Evolutionary conservation across 1,140 invertebrate genomes (phyloP).

Genomic region (Fopius arisanus): DNA sequence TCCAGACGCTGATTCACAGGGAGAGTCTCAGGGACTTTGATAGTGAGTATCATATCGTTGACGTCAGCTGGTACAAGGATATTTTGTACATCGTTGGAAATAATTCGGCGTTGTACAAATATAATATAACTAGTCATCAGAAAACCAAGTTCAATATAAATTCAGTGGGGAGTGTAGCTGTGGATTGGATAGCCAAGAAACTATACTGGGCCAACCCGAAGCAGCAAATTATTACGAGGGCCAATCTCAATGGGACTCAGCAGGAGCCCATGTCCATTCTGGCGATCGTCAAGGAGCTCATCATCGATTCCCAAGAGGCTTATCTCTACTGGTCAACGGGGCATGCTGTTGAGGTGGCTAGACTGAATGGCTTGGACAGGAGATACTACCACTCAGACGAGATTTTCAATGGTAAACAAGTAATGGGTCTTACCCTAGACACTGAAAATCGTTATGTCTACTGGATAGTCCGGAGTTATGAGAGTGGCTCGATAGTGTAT

Average conservation of each 20-base stretch:
- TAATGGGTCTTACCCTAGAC: constrained; percentile 84
- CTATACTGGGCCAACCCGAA: constrained; percentile 90
- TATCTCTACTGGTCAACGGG: constrained; percentile 90
- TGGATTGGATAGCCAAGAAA: constrained; percentile 89
- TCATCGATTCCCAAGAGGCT: constrained; percentile 82
- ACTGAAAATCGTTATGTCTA: constrained; percentile 76
- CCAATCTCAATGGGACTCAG: constrained; percentile 72
- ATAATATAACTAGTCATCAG: constrained; percentile 72
- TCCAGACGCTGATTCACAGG: constrained; percentile 72
- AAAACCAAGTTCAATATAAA: constrained; percentile 71
- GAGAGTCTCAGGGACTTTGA: constrained; percentile 60
- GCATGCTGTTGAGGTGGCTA: constrained; percentile 79
- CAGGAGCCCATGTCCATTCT: constrained; percentile 80
- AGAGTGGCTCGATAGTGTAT: constrained; percentile 75
- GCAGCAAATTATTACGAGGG: constrained; percentile 77
- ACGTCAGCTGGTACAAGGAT: constrained; percentile 76
- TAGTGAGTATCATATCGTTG: constrained; percentile 68
- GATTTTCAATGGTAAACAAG: constrained; percentile 82
- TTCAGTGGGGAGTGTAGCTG: constrained; percentile 79
- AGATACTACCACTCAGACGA: constrained; percentile 77
- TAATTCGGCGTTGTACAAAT: constrained; percentile 74
- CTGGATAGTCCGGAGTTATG: constrained; percentile 80
- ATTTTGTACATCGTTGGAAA: constrained; percentile 78
- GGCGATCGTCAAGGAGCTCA: constrained; percentile 80
- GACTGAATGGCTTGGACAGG: constrained; percentile 80